Conservation (phyloP, 1,140 invertebrate genomes). For the Bombus waltoni region DNA sequence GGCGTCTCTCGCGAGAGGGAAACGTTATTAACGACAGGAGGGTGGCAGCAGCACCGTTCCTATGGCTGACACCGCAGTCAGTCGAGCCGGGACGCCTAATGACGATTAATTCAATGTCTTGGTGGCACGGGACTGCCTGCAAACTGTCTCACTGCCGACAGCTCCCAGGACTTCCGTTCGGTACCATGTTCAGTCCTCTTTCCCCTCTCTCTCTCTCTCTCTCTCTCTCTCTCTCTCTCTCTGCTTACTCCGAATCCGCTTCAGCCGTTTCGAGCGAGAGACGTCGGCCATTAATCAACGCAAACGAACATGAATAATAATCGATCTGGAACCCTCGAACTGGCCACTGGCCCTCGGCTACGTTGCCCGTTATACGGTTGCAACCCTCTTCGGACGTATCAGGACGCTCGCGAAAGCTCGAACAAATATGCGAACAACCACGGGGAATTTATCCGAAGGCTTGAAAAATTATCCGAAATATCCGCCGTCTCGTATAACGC, state of each 20-base stretch:
- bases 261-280: constrained; percentile 17
- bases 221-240: background rate
- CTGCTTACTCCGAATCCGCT: constrained; percentile 7
- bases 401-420: background rate
- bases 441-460: background rate
- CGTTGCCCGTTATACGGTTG: background rate
- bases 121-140: constrained; percentile 21
- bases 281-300: constrained; percentile 58
- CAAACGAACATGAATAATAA: constrained; percentile 59
- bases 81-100: constrained; percentile 65
- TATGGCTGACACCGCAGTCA: constrained; percentile 44
- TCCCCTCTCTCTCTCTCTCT: background rate
- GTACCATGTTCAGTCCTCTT: background rate
- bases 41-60: constrained; percentile 55
- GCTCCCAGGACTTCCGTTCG: constrained; percentile 45
- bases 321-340: constrained; percentile 40
- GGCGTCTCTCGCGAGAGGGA: constrained; percentile 22
- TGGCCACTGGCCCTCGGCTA: background rate
- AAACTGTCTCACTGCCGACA: constrained; percentile 37
- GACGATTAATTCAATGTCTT: constrained; percentile 74
- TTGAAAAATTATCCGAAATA: background rate
- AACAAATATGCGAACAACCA: background rate
- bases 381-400: background rate
- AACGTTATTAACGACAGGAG: constrained; percentile 72
- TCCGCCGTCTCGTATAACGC: too few species aligned